Evolutionary conservation across 2,888 invertebrate species (phyloP).

Genomic region (Diplolepis rosae): DNA sequence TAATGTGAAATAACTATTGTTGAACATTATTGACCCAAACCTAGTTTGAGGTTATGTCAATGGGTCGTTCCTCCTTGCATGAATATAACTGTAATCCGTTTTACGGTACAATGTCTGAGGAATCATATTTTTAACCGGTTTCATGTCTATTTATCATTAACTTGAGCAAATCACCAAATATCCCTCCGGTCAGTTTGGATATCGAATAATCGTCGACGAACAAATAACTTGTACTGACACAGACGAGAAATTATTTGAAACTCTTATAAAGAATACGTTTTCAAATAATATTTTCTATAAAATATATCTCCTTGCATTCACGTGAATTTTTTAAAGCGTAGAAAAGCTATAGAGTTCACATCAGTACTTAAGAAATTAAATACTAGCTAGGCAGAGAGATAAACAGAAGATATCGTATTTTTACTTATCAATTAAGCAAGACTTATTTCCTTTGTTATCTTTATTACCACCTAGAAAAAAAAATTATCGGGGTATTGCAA

Average conservation of each 20-base stretch:
- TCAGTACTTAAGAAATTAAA: constrained; percentile 12
- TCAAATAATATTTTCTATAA: background rate
- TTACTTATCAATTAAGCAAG: background rate
- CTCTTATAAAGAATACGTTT: background rate
- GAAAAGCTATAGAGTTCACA: background rate
- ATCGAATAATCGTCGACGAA: background rate
- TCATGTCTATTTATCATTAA: constrained; percentile 37
- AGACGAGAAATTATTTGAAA: background rate
- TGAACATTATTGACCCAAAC: no score
- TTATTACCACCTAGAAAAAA: background rate
- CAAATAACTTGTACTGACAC: background rate
- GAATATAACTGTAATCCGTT: constrained; percentile 9
- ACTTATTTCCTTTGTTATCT: background rate
- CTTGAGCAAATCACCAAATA: background rate
- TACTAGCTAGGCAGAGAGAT: background rate
- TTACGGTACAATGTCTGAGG: constrained; percentile 55
- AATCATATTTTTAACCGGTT: constrained; percentile 65
- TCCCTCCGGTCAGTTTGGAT: background rate
- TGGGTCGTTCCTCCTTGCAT: no score
- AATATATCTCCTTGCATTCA: background rate
- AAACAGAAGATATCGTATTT: constrained; percentile 11
- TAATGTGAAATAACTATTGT: no score
- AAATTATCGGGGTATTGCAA: background rate
- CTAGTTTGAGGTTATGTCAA: no score
- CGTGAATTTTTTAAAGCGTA: background rate